Base-by-base conservation (phyloP, 2,797 vertebrate species). In the Helarctos malayanus region DNA sequence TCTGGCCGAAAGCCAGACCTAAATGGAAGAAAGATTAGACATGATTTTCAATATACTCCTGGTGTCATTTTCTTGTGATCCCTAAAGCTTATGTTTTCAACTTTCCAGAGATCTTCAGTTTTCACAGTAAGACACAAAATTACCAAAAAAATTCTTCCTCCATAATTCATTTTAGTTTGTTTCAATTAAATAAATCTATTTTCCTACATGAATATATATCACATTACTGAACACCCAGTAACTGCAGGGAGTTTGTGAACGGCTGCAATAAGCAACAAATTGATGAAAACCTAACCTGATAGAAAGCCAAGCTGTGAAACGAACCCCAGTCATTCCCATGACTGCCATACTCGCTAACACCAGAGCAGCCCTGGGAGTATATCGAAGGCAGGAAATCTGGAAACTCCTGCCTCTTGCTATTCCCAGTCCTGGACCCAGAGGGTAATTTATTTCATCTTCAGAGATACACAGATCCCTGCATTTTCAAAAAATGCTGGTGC, bases 111-210 rank as follows among this genome's bases (percentile, higher is more conserved):
- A 9, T 29, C 54, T 79, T 88, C 78, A 8, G 12, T 82, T 57
- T 88, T 88, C 56, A 63, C n/a, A 59, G 15, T 56, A 83, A 71
- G 38, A 59, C 29, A 59, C 38, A 6, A 81, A 59, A 91, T 83
- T 90, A 45, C 14, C 5, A 25, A 56, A 75, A 57, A 75, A 25
- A 41, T 12, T 52, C 12, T 21, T 86, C 41, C 0, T 68, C 23
- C 5, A 79, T n/a, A 65, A 41, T 27, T 81, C 16, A 29, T 84
- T 81, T 81, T 38, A 18, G 25, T 32, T 89, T 69, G n/a, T n/a
- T 94, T 82, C 23, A 71, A 27, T 78, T 65, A 59, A 90, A 68
- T 57, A 82, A 32, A 78, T n/a, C 12, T 47, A 75, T 82, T 47
- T 52, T 65, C 54, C 84, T 25, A 27, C 7, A 11, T 3, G 15